Conservation (phyloP, 2,113 vertebrate genomes). For the Takifugu flavidus region DNA sequence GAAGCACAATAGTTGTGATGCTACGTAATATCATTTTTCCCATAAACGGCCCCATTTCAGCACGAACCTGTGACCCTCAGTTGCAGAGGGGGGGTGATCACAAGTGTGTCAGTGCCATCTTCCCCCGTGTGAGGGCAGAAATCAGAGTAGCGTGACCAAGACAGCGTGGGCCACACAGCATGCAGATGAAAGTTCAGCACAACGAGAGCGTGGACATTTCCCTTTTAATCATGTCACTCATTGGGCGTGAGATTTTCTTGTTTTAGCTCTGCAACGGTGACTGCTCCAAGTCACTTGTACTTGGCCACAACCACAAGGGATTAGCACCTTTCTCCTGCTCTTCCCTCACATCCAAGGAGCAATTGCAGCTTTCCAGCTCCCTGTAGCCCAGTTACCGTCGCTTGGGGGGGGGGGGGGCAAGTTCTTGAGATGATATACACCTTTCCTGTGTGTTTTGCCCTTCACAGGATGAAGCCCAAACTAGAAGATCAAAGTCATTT, state of each 20-base stretch:
- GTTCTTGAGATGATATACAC: slow-evolving; percentile 58
- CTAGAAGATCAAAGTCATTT: slow-evolving; percentile 66
- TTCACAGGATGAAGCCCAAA: slow-evolving; percentile 64
- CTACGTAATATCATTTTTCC: no score
- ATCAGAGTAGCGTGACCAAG: no score
- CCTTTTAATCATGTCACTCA: neutral
- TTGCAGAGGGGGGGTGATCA: no score
- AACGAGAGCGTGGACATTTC: neutral
- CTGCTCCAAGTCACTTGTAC: slow-evolving; percentile 9
- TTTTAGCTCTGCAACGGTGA: neutral
- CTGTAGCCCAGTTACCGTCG: slow-evolving; percentile 29
- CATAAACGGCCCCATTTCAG: no score
- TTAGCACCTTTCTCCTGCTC: slow-evolving; percentile 7
- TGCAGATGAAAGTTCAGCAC: neutral
- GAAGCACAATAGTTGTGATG: no score
- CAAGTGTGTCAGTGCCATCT: no score
- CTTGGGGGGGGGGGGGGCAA: slow-evolving; percentile 18
- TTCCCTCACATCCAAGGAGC: slow-evolving; percentile 9
- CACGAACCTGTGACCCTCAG: no score
- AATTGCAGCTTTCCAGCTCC: slow-evolving; percentile 15
- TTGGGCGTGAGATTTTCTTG: neutral
- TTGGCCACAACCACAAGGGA: slow-evolving; percentile 21
- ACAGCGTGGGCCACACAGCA: neutral
- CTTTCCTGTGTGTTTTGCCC: slow-evolving; percentile 47
- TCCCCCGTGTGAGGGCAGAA: no score